A percentile compares a stretch with the other conserved stretches of the same genome.
Conservation (phyloP, 37 sponge, comb jelly and placozoan genomes). For the Halichondria panicea region DNA sequence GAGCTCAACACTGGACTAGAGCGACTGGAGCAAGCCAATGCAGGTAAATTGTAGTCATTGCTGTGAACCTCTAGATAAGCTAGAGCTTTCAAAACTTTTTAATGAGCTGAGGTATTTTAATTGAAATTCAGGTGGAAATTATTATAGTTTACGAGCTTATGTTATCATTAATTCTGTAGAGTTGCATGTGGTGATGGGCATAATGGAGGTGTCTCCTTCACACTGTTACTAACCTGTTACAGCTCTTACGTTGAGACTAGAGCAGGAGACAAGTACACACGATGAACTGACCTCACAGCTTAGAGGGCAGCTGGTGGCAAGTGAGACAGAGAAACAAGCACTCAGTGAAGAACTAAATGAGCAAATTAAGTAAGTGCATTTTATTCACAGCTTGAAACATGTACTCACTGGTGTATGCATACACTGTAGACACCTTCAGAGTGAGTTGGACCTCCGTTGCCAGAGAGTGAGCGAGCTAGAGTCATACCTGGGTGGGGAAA, state of each 20-base stretch:
- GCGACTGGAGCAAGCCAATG: neutral
- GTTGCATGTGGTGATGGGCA: neutral
- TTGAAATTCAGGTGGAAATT: too few species aligned
- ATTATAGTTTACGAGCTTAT: too few species aligned
- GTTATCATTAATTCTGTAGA: too few species aligned
- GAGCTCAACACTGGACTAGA: neutral
- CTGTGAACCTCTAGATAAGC: too few species aligned
- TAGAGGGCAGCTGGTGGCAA: neutral
- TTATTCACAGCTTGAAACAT: neutral
- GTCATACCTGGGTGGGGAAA: constrained; percentile 53
- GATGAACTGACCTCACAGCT: neutral
- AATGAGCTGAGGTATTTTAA: too few species aligned
- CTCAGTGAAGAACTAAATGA: neutral
- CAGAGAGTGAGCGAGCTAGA: constrained; percentile 28
- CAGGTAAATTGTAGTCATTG: constrained; percentile 6
- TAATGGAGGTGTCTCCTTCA: neutral
- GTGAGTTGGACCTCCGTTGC: neutral
- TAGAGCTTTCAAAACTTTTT: too few species aligned
- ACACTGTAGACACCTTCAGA: constrained; percentile 9
- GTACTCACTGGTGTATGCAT: too few species aligned
- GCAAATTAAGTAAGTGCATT: neutral
- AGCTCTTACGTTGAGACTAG: constrained; percentile 1
- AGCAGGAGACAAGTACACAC: constrained; percentile 7
- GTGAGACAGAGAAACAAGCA: neutral
- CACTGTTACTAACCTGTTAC: neutral